Base-by-base conservation (phyloP, 2,888 invertebrate species). In the Drosophila neotestacea region DNA sequence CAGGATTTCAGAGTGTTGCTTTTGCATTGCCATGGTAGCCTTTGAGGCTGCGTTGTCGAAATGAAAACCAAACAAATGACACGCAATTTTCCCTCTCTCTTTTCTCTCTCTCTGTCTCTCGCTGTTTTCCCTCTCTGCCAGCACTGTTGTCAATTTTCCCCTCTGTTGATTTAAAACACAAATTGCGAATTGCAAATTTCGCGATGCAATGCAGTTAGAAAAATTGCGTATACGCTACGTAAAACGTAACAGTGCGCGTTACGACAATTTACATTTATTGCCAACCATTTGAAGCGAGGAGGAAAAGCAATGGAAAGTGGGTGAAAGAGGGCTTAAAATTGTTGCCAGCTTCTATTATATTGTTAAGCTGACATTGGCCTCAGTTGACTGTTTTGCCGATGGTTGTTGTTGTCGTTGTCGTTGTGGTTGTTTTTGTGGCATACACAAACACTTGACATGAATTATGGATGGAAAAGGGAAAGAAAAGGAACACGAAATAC, bases 31-130 rank as follows among this genome's bases (percentile, higher is more conserved):
- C 84, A 86, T 86, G 87, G 77, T 69, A 75, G 52, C 77, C 75
- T 76, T 76, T 76, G 75, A 76, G 42, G 61, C 69, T 46, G 41
- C 68, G 52, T 46, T 54, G 50, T 27, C 59, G 73, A 84, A 84
- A 84, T 84, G 87, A 88, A 84, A 84, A 86, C 87, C 87, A 84
- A 88, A 84, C 84, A 84, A 88, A 88, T 84, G 85, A 77, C 87
- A 75, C 73, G 52, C 79, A 75, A 64, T 61, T 36, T 50, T n/a
- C 76, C 64, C 55, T 44, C 63, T 27, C 44, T 41, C 27, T 4
- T 41, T 30, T 4, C 16, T 28, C 16, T 13, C 3, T 41, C 9
- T 28, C n/a, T 36, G n/a, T 16, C 13, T 28, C 13, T 2, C 4
- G 22, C 6, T 39, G 10, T n/a, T 10, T 7, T 27, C 16, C 13